Evolutionary conservation across 1,140 invertebrate species (phyloP), one percentile per base, ranked within the genome.

Genomic region (Microplitis demolitor): DNA sequence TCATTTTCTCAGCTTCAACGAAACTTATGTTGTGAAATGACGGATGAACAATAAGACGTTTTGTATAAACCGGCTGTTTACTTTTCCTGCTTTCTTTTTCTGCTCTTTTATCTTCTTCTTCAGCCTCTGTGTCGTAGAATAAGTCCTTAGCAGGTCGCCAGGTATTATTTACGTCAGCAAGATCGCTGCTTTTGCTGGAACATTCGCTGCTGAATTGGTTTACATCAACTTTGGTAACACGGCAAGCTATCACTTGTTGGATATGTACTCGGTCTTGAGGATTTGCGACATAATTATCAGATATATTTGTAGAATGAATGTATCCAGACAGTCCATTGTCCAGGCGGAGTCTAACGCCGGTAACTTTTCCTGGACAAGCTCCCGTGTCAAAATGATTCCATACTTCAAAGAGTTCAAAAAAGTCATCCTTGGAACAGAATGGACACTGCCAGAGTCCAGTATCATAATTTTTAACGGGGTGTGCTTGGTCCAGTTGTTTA

Each of bases 331-430:
- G 89, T 0, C 96, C 96, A 87, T 99, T 99, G 80, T 99, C 98
- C 0, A 99, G 85, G 0, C 94, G 89, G 1, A 97, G 88, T 69
- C 94, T 90, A 0, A 99, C 93, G 1, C 98, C 98, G 0, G 94
- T 94, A 1, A 97, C 95, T 86, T 97, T 95, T 0, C 98, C 98
- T 0, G 95, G 97, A 88, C 98, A 99, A 24, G 93, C 92, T 37
- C 94, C 95, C 51, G 95, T 94, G 87, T 99, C 97, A 88, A 99
- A 99, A 87, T 99, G 97, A 88, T 97, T 97, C 97, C 97, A 99
- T 4, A 99, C 95, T 87, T 99, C 97, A 45, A 95, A 96, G 0
- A 99, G 88, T 82, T 98, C 97, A 0, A 95, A 93, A 79, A 99
- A 98, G 83, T 98, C 95, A 84, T 96, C 97, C 80, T 97, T 97